Base-by-base conservation (phyloP, 2,797 vertebrate species). In the Argya squamiceps region DNA sequence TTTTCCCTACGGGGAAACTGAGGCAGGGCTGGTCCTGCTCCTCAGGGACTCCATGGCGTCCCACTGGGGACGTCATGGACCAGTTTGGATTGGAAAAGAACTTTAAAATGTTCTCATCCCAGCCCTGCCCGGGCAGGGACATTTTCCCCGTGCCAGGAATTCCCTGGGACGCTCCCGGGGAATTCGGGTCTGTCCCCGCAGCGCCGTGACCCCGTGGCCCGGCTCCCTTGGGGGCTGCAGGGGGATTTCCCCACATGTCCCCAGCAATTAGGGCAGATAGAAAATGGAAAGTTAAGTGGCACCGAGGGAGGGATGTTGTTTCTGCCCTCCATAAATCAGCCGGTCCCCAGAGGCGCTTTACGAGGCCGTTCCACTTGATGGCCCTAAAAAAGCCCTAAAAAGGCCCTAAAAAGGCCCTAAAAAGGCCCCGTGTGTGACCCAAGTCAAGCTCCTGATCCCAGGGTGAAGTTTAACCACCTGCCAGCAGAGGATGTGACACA, bases 271-370 rank as follows among this genome's bases (percentile, higher is more conserved):
- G 75, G 5, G 56, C 91, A 29, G 60, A 55, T 26, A 52, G 22
- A 65, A 85, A 96, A 87, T 19, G 79, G 79, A 65, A 70, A 88
- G 70, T 86, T 79, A 91, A 95, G 76, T 41, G 91, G 89, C 83
- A 74, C 87, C 87, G 36, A 24, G 91, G 93, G 94, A 95, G 52
- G 55, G 84, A 90, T 70, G 79, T 52, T 77, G 74, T 75, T 84
- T 24, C 84, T 74, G 73, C 65, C 76, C 77, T 80, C 92, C 69
- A 67, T 96, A 91, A 96, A 97, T 96, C 88, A 96, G 70, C 76
- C 50, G 0, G 11, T 22, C 86, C 93, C 67, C 10, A 3, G 87
- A 19, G 91, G 81, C 12, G 0, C 43, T 92, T 93, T 86, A 90
- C 47, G 58, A 93, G 80, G 59, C 55, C 20, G 68, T 67, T 95